Evolutionary conservation across 2,888 invertebrate species (phyloP), one percentile per base, ranked within the genome.

Genomic region (Alloscopus bannaensis): DNA sequence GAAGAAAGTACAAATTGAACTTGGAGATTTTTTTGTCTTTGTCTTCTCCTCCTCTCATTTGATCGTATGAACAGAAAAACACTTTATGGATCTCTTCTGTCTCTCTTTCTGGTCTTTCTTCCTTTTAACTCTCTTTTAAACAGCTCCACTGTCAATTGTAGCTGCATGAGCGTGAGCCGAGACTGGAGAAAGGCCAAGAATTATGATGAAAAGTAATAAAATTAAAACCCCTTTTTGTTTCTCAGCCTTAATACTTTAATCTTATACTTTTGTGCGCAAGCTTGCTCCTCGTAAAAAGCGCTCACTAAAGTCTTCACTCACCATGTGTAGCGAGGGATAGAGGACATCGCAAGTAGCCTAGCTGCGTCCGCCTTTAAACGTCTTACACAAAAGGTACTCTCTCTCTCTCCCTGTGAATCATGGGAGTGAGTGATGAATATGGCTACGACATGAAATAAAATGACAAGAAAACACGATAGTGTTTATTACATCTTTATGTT

Each of bases 141-240:
- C 50, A 29, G 13, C 59, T 40, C 13, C 36, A 2, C 3, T 26
- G 28, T n/a, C 1, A 24, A 26, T 29, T 59, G 36, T n/a, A 29
- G 3, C 36, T 59, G 31, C 22, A n/a, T 29, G 18, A 28, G 20
- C n/a, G 26, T 18, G 24, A 16, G 36, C n/a, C n/a, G 24, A 64
- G 29, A 28, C 20, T 24, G 52, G 42, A n/a, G n/a, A n/a, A 52
- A 40, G 24, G 4, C 42, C 8, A 42, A 24, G 36, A 66, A 36
- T 47, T 50, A 50, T 50, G 73, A 73, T 59, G 75, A 68, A 50
- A 75, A 66, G 69, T 68, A 77, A 69, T 76, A 69, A 77, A 77
- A 77, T 77, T 77, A 77, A 77, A 77, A 62, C 77, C 77, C 73
- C 42, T 69, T 70, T 68, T 76, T 76, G 68, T 68, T 70, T 64